phyloP scores from a whole-genome alignment of 2,113 vertebrate species.

The Nerophis ophidion region DNA sequence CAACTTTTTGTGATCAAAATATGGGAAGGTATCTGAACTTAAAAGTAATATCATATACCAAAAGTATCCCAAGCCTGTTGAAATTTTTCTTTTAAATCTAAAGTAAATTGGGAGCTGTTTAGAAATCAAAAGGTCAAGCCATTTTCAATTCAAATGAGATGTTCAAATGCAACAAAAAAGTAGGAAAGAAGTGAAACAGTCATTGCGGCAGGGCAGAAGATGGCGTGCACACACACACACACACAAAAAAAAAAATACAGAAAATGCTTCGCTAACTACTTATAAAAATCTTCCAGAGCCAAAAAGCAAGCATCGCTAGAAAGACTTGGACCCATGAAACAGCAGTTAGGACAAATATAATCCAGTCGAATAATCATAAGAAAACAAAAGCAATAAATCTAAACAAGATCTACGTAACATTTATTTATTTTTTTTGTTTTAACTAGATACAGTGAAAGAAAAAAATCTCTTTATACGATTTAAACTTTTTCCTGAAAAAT shows the following conservation, averaged over 20 bases:
- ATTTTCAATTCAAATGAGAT: slow-evolving; percentile 12
- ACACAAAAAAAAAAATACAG: slow-evolving; percentile 41
- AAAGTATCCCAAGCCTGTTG: slow-evolving; percentile 39
- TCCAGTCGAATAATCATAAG: slow-evolving; percentile 52
- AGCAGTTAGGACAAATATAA: slow-evolving; percentile 59
- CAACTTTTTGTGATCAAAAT: slow-evolving; percentile 40
- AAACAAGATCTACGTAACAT: slow-evolving; percentile 68
- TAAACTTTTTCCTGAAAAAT: slow-evolving; percentile 69
- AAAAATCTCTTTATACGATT: slow-evolving; percentile 62
- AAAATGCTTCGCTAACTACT: slow-evolving; percentile 27
- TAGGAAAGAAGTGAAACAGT: slow-evolving; percentile 30
- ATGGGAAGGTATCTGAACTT: slow-evolving; percentile 40
- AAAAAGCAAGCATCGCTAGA: slow-evolving; percentile 45
- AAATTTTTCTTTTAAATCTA: background rate
- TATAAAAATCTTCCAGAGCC: slow-evolving; percentile 46
- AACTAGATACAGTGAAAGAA: slow-evolving; percentile 71
- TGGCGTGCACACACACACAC: slow-evolving; percentile 39
- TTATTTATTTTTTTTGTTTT: slow-evolving; percentile 59
- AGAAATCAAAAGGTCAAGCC: background rate
- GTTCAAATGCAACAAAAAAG: slow-evolving; percentile 44
- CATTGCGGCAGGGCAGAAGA: slow-evolving; percentile 44
- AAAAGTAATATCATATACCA: slow-evolving; percentile 31
- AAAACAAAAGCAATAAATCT: slow-evolving; percentile 62
- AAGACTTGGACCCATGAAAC: slow-evolving; percentile 58
- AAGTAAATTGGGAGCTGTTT: background rate